Evolutionary conservation across 2,797 vertebrate genomes (phyloP), one percentile per base, ranked within the genome.

Genomic region (Sarcophilus harrisii): DNA sequence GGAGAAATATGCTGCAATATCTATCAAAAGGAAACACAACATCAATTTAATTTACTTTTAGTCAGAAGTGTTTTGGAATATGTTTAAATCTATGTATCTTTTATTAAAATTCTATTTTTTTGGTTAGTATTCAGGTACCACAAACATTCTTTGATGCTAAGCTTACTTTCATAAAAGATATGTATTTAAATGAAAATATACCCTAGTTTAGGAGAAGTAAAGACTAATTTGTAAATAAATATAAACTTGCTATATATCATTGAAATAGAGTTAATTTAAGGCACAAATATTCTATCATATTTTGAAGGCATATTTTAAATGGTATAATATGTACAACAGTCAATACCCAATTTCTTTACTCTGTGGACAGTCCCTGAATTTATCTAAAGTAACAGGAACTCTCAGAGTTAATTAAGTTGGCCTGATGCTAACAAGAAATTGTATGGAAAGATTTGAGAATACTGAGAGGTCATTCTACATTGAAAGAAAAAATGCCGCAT

Each of bases 371-470:
- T 94, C 93, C 30, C 45, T 96, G 95, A 92, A 94, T 98, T 97
- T 97, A 97, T 97, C 97, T 96, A 91, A 97, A 98, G 95, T 95
- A 98, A 97, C 94, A 97, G 94, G 92, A 97, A 93, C 96, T 91
- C 58, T 96, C 94, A 90, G 93, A 97, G 96, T 97, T 98, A 98
- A 98, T 97, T 97, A 97, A 96, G 93, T 96, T 97, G 97, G 96
- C 94, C 81, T 96, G 96, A 96, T 90, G 92, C 93, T 97, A 97
- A 97, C 94, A 96, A 96, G 94, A 97, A 97, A 94, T 81, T 95
- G 62, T 97, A 97, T 90, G 91, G 73, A 92, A 94, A 96, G 95
- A 94, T 95, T 95, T 97, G 93, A 94, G 92, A 95, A 95, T 96
- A 94, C 90, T 94, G 66, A 96, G 94, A 97, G 93, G 60, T 97